phyloP scores from a whole-genome alignment of 2,888 invertebrate genomes.

The Mayetiola destructor region DNA sequence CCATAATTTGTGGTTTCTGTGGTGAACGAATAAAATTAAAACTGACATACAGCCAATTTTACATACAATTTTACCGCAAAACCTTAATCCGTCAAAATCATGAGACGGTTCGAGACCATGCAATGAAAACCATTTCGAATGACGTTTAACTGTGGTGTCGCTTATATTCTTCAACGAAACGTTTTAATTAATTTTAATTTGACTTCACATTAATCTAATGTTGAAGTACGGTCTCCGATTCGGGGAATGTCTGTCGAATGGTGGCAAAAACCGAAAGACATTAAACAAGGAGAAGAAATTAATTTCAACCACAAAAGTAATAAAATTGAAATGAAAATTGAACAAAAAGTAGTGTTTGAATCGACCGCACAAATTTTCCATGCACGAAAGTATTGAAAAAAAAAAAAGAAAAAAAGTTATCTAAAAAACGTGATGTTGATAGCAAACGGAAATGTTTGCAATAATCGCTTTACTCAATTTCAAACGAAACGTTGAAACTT shows the following conservation, averaged over 20 bases:
- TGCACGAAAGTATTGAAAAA: too few relatives aligned
- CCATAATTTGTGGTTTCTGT: slow-evolving; percentile 5
- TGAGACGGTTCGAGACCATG: too few relatives aligned
- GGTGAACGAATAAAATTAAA: slow-evolving; percentile 7
- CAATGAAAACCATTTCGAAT: too few relatives aligned
- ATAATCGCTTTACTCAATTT: background rate
- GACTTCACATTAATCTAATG: background rate
- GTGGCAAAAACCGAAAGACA: too few relatives aligned
- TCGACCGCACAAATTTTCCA: slow-evolving; percentile 7
- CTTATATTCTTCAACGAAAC: background rate
- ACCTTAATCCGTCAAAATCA: too few relatives aligned
- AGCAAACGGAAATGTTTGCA: background rate
- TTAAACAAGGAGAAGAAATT: too few relatives aligned
- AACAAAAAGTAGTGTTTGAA: slow-evolving; percentile 8
- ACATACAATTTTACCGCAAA: too few relatives aligned
- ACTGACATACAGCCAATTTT: too few relatives aligned
- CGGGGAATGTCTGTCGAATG: too few relatives aligned
- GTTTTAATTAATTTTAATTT: slow-evolving; percentile 12
- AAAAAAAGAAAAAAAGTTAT: too few relatives aligned
- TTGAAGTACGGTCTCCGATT: slow-evolving; percentile 9
- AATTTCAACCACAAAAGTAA: slow-evolving; percentile 1
- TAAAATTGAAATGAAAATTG: slow-evolving; percentile 4
- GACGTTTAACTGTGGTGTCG: background rate
- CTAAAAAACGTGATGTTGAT: background rate
- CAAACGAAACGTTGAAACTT: background rate